These are phyloP conservation scores for Thermophis baileyi DNA, from an alignment of 2,113 vertebrate genomes.

Conservation along the genomic window DNA sequence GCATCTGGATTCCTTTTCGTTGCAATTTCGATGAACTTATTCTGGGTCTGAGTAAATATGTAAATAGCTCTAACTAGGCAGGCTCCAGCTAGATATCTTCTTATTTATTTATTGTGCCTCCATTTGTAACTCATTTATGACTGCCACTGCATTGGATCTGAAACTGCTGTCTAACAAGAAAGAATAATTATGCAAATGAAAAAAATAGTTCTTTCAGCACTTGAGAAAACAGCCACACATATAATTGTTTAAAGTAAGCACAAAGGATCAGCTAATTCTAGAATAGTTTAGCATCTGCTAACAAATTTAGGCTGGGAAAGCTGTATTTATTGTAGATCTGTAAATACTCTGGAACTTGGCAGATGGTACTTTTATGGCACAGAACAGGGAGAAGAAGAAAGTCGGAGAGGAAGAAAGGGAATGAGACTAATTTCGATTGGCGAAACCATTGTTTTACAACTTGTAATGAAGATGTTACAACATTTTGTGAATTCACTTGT, in stretches of 20 bases:
- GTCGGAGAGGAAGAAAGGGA: slow-evolving; percentile 34
- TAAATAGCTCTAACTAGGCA: slow-evolving; percentile 47
- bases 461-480: slow-evolving; percentile 20
- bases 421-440: slow-evolving; percentile 24
- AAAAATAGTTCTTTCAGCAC: slow-evolving; percentile 59
- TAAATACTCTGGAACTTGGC: slow-evolving; percentile 60
- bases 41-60: slow-evolving; percentile 35
- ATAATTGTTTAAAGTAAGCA: slow-evolving; percentile 60
- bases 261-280: slow-evolving; percentile 57
- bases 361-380: slow-evolving; percentile 64
- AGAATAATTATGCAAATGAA: slow-evolving; percentile 66
- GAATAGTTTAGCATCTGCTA: slow-evolving; percentile 64
- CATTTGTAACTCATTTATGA: slow-evolving; percentile 30
- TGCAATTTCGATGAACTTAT: slow-evolving; percentile 50
- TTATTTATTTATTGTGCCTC: slow-evolving; percentile 55
- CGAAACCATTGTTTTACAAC: slow-evolving; percentile 17
- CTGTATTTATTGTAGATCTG: slow-evolving; percentile 63
- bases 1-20: background rate
- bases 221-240: slow-evolving; percentile 52
- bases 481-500: background rate
- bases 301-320: slow-evolving; percentile 52
- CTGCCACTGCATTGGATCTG: slow-evolving; percentile 53
- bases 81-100: slow-evolving; percentile 37
- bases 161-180: slow-evolving; percentile 53
- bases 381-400: slow-evolving; percentile 19